Evolutionary conservation across 2,888 invertebrate genomes (phyloP).

Genomic region (Dynastes hyllus): DNA sequence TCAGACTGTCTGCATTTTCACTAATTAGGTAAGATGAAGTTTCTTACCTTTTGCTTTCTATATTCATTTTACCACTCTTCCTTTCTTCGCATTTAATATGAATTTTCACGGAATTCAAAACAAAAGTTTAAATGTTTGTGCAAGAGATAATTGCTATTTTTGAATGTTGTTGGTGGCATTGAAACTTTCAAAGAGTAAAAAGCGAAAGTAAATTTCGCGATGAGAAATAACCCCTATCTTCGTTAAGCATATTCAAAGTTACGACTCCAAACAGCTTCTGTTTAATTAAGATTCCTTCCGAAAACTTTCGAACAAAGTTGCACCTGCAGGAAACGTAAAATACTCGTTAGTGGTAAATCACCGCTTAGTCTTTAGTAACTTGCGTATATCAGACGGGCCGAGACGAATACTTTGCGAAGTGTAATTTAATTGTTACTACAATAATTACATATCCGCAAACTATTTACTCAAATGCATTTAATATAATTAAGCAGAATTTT

Average conservation of each 20-base stretch:
- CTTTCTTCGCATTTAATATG: too few species aligned
- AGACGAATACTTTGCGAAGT: too few species aligned
- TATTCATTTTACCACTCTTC: too few species aligned
- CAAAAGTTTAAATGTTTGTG: neutral
- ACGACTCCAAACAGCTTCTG: slow-evolving; percentile 14
- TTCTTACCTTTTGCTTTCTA: too few species aligned
- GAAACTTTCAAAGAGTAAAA: slow-evolving; percentile 17
- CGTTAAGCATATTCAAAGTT: slow-evolving; percentile 23
- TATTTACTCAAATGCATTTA: too few species aligned
- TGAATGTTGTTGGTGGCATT: slow-evolving; percentile 8
- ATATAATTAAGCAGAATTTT: too few species aligned
- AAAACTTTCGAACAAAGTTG: slow-evolving; percentile 43
- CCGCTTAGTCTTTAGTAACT: slow-evolving; percentile 14
- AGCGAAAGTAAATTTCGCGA: slow-evolving; percentile 7
- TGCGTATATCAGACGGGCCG: neutral
- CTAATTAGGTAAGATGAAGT: too few species aligned
- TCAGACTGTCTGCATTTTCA: too few species aligned
- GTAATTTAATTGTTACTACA: too few species aligned
- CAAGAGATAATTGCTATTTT: slow-evolving; percentile 14
- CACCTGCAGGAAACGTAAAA: slow-evolving; percentile 45
- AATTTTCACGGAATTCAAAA: neutral
- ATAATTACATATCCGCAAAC: too few species aligned
- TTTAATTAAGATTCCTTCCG: slow-evolving; percentile 50
- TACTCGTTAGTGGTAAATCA: slow-evolving; percentile 42
- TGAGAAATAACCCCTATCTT: slow-evolving; percentile 24